Evolutionary conservation across 2,888 invertebrate genomes (phyloP).

Genomic region (Isoperla grammatica): DNA sequence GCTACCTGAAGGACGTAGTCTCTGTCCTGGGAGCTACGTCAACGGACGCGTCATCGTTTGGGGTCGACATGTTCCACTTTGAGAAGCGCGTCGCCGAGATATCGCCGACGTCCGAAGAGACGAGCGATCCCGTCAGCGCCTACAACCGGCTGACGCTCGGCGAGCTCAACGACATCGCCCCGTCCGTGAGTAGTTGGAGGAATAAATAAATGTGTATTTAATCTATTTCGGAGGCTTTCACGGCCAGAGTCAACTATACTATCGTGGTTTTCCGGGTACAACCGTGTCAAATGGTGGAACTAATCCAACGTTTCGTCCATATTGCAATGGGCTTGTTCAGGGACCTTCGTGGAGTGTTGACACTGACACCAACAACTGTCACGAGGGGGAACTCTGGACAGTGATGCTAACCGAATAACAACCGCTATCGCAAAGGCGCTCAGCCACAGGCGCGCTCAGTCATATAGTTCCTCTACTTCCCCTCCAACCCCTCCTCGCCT

Average conservation of each 20-base stretch:
- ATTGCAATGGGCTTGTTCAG: no score
- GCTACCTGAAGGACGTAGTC: constrained; percentile 47
- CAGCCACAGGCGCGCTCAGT: not conserved
- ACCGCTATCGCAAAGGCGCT: not conserved
- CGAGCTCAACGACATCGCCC: constrained; percentile 43
- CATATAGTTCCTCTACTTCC: no score
- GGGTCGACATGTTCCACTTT: constrained; percentile 49
- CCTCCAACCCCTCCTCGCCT: no score
- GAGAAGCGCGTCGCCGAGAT: constrained; percentile 52
- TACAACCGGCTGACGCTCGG: constrained; percentile 43
- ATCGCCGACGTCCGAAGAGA: constrained; percentile 41
- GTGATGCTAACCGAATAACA: no score
- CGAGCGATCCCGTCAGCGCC: constrained; percentile 42
- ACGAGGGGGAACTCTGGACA: no score
- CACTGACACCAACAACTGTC: no score
- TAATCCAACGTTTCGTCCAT: no score
- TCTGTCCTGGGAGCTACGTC: constrained; percentile 43
- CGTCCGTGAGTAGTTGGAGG: constrained; percentile 39
- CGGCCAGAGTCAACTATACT: no score
- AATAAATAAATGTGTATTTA: not conserved
- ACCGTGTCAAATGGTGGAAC: no score
- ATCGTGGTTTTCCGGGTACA: no score
- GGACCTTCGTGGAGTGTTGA: no score
- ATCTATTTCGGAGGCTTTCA: no score
- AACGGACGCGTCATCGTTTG: constrained; percentile 46